These are phyloP conservation scores for Sorex maritimensis DNA, from an alignment of 2,797 vertebrate species.

Conservation along the genomic window DNA sequence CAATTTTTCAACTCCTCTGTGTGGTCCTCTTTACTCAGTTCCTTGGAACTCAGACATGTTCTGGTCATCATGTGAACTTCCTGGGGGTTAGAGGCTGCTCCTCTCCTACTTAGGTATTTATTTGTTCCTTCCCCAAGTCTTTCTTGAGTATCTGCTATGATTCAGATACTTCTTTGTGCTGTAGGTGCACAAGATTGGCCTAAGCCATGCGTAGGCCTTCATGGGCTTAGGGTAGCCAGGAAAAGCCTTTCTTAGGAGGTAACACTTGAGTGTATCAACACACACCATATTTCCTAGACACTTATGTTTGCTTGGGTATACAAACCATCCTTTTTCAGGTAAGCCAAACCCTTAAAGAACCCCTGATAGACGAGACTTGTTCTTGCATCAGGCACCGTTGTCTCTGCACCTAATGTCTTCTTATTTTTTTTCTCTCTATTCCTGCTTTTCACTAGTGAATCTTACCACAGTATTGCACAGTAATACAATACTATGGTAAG, in stretches of 20 bases:
- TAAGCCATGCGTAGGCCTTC: neutral
- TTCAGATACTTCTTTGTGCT: neutral
- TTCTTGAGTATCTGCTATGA: slow-evolving; percentile 2
- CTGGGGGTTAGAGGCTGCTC: neutral
- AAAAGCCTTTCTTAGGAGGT: neutral
- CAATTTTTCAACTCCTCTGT: neutral
- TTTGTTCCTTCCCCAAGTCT: neutral
- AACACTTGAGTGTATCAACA: neutral
- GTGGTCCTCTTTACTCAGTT: neutral
- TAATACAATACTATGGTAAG: neutral
- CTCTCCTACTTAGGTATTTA: neutral
- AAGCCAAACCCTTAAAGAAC: neutral
- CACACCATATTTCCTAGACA: neutral
- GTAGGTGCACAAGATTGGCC: neutral
- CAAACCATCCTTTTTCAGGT: neutral
- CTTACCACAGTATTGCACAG: neutral
- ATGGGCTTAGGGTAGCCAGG: neutral
- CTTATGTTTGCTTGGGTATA: neutral
- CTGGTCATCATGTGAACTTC: neutral
- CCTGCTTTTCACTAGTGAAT: neutral
- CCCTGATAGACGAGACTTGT: neutral
- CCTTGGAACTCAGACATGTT: neutral
- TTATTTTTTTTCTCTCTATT: neutral
- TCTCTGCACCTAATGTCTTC: too few species aligned
- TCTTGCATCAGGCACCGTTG: neutral